Percentiles rank a stretch among this genome's conserved stretches.
phyloP scores from a whole-genome alignment of 35 echinoderm and acorn worm genomes.

The Apostichopus parvimensis region DNA sequence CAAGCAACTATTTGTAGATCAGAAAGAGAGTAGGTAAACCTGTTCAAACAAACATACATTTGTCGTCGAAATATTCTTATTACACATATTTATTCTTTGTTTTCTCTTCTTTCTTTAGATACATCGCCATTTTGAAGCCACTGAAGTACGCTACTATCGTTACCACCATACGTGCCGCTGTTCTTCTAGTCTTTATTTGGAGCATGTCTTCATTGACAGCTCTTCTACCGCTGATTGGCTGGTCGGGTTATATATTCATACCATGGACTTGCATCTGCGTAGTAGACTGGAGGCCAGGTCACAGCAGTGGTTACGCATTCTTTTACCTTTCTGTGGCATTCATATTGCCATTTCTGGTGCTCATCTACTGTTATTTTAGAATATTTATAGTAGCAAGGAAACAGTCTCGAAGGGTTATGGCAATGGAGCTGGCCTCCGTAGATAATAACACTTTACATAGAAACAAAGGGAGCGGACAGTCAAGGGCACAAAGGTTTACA shows the following conservation, averaged over 20 bases:
- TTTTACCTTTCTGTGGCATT: conserved; percentile 77
- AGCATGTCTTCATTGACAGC: conserved; percentile 57
- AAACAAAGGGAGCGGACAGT: not conserved
- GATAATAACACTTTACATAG: conserved; percentile 27
- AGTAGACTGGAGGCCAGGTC: conserved; percentile 60
- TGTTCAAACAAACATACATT: too few relatives aligned
- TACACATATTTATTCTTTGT: not conserved
- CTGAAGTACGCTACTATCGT: conserved; percentile 87
- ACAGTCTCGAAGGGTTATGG: conserved; percentile 76
- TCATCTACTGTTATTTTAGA: conserved; percentile 77
- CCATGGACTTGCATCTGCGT: conserved; percentile 83
- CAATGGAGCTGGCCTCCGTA: conserved; percentile 70
- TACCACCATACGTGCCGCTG: conserved; percentile 65
- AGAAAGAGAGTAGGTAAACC: too few relatives aligned
- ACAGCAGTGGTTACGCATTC: conserved; percentile 68
- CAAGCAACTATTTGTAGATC: too few relatives aligned
- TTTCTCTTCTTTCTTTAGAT: conserved; percentile 59
- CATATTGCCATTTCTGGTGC: conserved; percentile 62
- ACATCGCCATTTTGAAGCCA: conserved; percentile 85
- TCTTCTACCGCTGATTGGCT: conserved; percentile 71
- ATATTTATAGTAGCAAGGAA: conserved; percentile 73
- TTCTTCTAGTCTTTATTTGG: conserved; percentile 69
- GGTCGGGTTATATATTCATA: conserved; percentile 78
- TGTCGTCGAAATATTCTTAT: too few relatives aligned
- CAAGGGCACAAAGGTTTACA: conserved; percentile 15